Percentiles rank a stretch among this genome's conserved stretches.
phyloP scores from a whole-genome alignment of 2,113 vertebrate genomes.

The Leucoraja erinaceus region DNA sequence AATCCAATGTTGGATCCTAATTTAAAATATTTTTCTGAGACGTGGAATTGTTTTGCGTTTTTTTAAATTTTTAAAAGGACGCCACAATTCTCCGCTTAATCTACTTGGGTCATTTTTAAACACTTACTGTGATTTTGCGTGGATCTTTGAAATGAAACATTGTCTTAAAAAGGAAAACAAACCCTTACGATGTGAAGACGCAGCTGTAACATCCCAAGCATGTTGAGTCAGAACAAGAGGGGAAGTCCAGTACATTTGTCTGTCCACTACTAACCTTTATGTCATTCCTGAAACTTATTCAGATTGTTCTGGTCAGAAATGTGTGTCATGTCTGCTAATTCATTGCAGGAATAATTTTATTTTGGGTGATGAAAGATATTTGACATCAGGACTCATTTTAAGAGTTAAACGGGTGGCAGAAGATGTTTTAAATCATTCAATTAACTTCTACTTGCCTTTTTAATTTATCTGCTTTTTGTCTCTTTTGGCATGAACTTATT shows the following conservation, averaged over 20 bases:
- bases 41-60: not conserved
- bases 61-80: not conserved
- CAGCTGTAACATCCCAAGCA: conserved; percentile 4
- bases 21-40: conserved; percentile 9
- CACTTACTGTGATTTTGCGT: not conserved
- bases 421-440: not conserved
- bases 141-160: not conserved
- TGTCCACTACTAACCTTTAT: conserved; percentile 17
- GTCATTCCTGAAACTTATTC: not conserved
- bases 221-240: not conserved
- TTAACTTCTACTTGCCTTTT: not conserved
- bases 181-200: not conserved
- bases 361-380: not conserved
- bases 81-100: not conserved
- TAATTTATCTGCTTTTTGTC: not conserved
- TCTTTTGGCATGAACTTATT: not conserved
- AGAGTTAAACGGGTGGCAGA: not conserved
- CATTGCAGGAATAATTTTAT: not conserved
- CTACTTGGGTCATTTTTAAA: not conserved
- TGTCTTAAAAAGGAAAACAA: conserved; percentile 26
- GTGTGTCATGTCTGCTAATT: not conserved
- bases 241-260: not conserved
- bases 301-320: conserved; percentile 13
- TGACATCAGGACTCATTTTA: not conserved
- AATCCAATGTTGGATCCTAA: not conserved